Base-by-base conservation (phyloP, 2,888 invertebrate species). In the Perizoma affinitatum region DNA sequence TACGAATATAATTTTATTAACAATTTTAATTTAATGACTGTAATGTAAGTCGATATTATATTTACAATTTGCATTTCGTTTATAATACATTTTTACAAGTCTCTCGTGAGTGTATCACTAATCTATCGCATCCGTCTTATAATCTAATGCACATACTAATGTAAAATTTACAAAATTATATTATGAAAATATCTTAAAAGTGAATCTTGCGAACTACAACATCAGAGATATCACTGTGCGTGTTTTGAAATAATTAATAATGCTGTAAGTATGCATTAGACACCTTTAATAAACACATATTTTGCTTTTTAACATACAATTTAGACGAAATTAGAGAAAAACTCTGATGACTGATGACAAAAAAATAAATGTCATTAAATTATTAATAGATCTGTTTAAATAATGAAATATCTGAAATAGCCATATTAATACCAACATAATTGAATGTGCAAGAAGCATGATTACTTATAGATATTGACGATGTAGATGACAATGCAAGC, bases 1-100 rank as follows among this genome's bases (percentile, higher is more conserved):
- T 92, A 91, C 81, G 92, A 92, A 92, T 92, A 92, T 92, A 92
- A 87, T 91, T 92, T 92, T 92, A 92, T 91, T 92, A 92, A 92
- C 92, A 92, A 89, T 90, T 83, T 91, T 89, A 90, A 86, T 90
- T 92, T 90, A 91, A 88, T 92, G 92, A 92, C 90, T 92, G 91
- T 89, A 90, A 76, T 88, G 83, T 88, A 86, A 90, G 90, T 90
- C 90, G 88, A 88, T 90, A 90, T 87, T 75, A 76, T 91, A 91
- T 91, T 87, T 92, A 92, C 91, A 92, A 87, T 88, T 88, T 86
- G 81, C 80, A 71, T 83, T 84, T 73, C 63, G 68, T 79, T 76
- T 79, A 78, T 85, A 87, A 84, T 92, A 92, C 92, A 92, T 92
- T 92, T 92, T 85, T 92, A 92, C 91, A 91, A 86, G 79, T 82